These are phyloP conservation scores for Glandiceps talaboti DNA, from an alignment of 53 echinoderm and acorn worm genomes.

Conservation along the genomic window DNA sequence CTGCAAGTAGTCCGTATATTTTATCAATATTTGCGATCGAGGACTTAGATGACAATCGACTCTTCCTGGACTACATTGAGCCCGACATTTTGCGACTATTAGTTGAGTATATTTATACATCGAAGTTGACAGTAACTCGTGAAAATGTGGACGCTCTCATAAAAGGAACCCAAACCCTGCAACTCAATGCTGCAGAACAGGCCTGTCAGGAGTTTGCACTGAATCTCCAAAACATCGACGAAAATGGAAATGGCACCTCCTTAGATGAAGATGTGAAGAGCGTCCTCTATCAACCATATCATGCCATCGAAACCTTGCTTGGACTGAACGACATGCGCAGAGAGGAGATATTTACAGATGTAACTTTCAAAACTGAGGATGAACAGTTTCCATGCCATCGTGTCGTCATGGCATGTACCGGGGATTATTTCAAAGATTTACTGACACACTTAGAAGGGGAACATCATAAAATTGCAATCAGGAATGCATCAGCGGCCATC, in stretches of 20 bases:
- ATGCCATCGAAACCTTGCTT: conserved; percentile 86
- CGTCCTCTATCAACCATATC: conserved; percentile 87
- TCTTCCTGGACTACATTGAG: conserved; percentile 47
- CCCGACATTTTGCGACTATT: conserved; percentile 73
- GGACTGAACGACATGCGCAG: conserved; percentile 83
- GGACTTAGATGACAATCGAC: not conserved
- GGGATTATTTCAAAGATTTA: conserved; percentile 67
- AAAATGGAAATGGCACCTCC: conserved; percentile 34
- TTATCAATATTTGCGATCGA: not conserved
- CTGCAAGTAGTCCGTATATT: conserved; percentile 78
- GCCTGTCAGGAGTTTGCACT: conserved; percentile 69
- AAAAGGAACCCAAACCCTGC: conserved; percentile 65
- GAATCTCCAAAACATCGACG: conserved; percentile 53
- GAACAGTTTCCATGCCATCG: conserved; percentile 67
- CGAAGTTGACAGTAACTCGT: conserved; percentile 70
- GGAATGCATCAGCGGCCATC: conserved; percentile 49
- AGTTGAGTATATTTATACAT: conserved; percentile 84
- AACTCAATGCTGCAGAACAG: conserved; percentile 87
- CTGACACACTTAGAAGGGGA: conserved; percentile 8
- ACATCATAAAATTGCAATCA: conserved; percentile 15
- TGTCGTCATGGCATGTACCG: conserved; percentile 89
- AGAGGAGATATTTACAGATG: conserved; percentile 79
- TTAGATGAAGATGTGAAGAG: conserved; percentile 37
- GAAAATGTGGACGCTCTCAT: conserved; percentile 67
- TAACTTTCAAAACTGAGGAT: conserved; percentile 41